These are phyloP conservation scores for Garra rufa DNA, from an alignment of 2,113 vertebrate species.

Conservation along the genomic window DNA sequence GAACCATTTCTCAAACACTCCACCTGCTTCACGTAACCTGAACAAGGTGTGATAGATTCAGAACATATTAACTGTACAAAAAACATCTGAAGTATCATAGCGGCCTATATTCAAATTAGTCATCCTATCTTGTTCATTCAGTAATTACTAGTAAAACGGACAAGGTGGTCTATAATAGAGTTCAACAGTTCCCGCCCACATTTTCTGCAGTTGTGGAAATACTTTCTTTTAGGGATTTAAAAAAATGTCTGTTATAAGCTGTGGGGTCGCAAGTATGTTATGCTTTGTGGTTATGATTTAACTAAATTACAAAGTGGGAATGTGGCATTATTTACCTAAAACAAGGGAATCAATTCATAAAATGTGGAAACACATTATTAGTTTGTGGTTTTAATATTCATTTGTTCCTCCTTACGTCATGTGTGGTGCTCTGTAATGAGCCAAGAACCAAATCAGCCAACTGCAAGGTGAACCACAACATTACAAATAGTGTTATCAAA, in stretches of 20 bases:
- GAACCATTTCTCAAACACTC: not conserved
- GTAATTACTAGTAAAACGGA: not conserved
- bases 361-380: not conserved
- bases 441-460: not conserved
- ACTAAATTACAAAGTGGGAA: not conserved
- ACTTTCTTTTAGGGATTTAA: not conserved
- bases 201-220: not conserved
- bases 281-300: not conserved
- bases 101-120: not conserved
- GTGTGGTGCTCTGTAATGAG: not conserved
- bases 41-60: not conserved
- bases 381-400: not conserved
- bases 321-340: not conserved
- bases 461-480: not conserved
- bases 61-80: not conserved
- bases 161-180: not conserved
- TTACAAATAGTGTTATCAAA: not conserved
- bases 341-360: not conserved
- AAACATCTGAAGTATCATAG: not conserved
- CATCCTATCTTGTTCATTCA: not conserved
- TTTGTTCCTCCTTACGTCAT: not conserved
- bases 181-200: not conserved
- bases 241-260: not conserved
- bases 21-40: not conserved
- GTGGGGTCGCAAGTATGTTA: not conserved